Evolutionary conservation across 2,113 vertebrate species (phyloP).

Genomic region (Butorides virescens): DNA sequence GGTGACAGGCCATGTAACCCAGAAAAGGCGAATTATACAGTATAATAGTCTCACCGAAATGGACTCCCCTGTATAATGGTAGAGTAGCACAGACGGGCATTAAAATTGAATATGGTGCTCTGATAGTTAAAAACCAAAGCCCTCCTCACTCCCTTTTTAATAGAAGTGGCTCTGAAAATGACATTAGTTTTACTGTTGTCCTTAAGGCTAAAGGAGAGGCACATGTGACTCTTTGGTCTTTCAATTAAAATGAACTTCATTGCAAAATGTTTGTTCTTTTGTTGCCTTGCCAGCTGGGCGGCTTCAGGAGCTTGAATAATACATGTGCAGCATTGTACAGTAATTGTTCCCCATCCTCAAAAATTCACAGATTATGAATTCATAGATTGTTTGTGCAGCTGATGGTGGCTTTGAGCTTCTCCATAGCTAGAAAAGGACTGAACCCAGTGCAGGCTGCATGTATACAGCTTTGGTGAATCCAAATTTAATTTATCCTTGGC

Average conservation of each 20-base stretch:
- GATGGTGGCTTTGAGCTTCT: not conserved
- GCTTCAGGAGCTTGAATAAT: conserved; percentile 8
- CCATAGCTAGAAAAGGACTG: not conserved
- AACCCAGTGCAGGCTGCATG: not conserved
- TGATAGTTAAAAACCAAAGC: not conserved
- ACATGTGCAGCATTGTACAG: not conserved
- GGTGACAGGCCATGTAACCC: not conserved
- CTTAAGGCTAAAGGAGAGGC: not conserved
- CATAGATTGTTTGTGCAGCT: not conserved
- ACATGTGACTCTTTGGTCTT: not conserved
- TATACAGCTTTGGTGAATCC: not conserved
- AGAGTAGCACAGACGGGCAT: not conserved
- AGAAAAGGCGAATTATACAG: not conserved
- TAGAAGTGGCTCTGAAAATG: not conserved
- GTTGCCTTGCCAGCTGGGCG: conserved; percentile 6
- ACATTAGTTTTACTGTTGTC: not conserved
- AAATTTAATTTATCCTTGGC: not conserved
- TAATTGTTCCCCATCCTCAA: not conserved
- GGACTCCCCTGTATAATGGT: not conserved
- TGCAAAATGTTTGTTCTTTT: conserved; percentile 19
- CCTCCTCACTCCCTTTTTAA: not conserved
- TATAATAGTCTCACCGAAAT: not conserved
- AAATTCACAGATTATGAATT: conserved; percentile 7
- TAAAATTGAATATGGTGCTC: not conserved
- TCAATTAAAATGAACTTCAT: conserved; percentile 6